These are phyloP conservation scores for Peromyscus eremicus DNA, from an alignment of 2,797 vertebrate genomes.

Conservation along the genomic window DNA sequence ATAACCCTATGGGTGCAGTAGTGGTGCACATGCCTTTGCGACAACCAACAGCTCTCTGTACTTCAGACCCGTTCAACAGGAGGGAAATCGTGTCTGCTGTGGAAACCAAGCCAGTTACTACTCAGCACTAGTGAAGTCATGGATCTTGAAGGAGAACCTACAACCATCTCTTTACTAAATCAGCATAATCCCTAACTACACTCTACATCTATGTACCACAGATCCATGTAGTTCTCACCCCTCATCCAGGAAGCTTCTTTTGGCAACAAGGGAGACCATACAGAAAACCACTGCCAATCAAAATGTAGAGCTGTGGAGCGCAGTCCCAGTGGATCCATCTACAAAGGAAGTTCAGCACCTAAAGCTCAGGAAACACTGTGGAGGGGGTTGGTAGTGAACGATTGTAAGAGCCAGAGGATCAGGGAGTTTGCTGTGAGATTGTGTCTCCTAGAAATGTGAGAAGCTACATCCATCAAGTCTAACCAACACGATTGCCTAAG, in stretches of 20 bases:
- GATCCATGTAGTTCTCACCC: no score
- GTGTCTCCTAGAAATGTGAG: background rate
- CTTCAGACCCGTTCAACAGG: background rate
- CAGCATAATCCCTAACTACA: background rate
- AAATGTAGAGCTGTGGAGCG: background rate
- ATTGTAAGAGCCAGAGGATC: background rate
- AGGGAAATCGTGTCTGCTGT: background rate
- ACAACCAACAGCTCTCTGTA: background rate
- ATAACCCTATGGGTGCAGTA: background rate
- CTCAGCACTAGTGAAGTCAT: background rate
- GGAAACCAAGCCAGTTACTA: background rate
- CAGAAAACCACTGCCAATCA: background rate
- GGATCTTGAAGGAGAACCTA: background rate
- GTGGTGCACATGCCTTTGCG: background rate
- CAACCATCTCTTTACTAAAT: background rate
- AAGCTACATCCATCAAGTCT: background rate
- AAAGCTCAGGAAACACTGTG: background rate
- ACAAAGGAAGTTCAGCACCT: background rate
- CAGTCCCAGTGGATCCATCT: background rate
- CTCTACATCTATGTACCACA: background rate
- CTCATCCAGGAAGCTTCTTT: background rate
- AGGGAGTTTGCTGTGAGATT: background rate
- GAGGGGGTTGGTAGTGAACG: no score
- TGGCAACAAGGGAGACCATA: background rate
- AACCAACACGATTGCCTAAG: background rate